Base-by-base conservation (phyloP, 1,140 invertebrate species). In the Heliconius hermathena region DNA sequence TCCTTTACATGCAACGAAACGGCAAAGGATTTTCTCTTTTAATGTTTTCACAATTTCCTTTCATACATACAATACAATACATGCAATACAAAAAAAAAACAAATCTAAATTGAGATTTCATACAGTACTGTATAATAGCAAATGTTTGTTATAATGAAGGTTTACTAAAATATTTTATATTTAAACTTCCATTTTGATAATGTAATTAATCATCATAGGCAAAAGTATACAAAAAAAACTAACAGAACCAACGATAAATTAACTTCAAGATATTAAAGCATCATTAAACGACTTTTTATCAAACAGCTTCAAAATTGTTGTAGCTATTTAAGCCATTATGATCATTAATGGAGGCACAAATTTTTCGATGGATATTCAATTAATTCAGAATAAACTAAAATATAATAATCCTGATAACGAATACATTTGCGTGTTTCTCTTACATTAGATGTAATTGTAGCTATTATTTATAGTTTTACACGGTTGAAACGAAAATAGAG, bases 291-390 rank as follows among this genome's bases (percentile, higher is more conserved):
- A 75, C 13, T 72, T 79, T 79, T 79, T 72, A 72, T 75, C 18
- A 33, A 72, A 52, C 54, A n/a, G 57, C n/a, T 80, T 72, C 79
- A 81, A 81, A 76, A 74, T 74, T 54, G 75, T 76, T 80, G 74
- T 81, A 57, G 72, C 81, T 85, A 87, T 90, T 92, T 89, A 86
- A 88, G 85, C 83, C 85, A 87, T 88, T 91, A 83, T 78, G 84
- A 85, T 86, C 88, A 91, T 92, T 91, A 91, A 84, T 78, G 72
- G 87, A 85, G 87, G 82, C 82, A 87, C 87, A 81, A 86, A 84
- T 88, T 90, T 86, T 74, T 79, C 79, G 84, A 84, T 81, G 84
- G 71, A 85, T 73, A 83, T 74, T 76, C 36, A 46, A 77, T 81
- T 70, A 74, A 74, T 81, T 72, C n/a, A 73, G 72, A 77, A 71